A percentile compares a stretch with the other conserved stretches of the same genome.
These are phyloP conservation scores for Loxodonta africana DNA, from an alignment of 2,113 vertebrate species.

Conservation along the genomic window DNA sequence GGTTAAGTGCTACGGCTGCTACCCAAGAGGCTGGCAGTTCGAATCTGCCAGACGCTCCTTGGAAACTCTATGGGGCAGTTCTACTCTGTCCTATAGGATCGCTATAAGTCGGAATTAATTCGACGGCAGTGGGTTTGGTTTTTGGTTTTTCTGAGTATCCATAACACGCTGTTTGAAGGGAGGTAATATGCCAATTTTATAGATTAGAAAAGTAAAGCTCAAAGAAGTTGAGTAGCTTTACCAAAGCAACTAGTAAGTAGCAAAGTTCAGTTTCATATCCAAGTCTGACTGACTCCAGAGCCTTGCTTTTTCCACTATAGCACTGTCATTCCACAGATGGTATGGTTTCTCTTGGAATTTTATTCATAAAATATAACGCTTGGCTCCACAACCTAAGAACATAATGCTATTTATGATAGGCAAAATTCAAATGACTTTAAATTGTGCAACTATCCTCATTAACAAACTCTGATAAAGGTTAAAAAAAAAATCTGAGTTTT, in stretches of 20 bases:
- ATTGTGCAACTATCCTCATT: conserved; percentile 42
- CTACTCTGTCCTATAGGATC: too few species aligned
- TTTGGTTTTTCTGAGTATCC: background rate
- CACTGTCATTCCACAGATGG: background rate
- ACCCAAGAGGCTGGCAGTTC: too few species aligned
- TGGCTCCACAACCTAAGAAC: conserved; percentile 16
- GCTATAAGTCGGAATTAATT: too few species aligned
- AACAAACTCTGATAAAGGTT: conserved; percentile 10
- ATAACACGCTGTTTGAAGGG: background rate
- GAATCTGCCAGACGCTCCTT: too few species aligned
- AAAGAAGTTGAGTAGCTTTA: background rate
- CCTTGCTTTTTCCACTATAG: background rate
- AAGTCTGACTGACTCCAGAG: background rate
- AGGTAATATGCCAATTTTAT: background rate
- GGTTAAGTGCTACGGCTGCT: too few species aligned
- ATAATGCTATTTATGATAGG: conserved; percentile 38
- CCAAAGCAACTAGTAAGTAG: background rate
- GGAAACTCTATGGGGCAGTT: too few species aligned
- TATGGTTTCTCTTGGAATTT: background rate
- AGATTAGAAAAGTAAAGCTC: conserved; percentile 8
- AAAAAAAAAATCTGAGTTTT: background rate
- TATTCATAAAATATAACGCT: conserved; percentile 34
- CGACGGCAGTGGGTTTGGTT: too few species aligned
- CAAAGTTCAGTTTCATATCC: background rate
- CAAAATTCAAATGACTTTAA: conserved; percentile 23